Evolutionary conservation across 2,888 invertebrate genomes (phyloP), one percentile per base, ranked within the genome.

Genomic region (Bhutanitis thaidina): DNA sequence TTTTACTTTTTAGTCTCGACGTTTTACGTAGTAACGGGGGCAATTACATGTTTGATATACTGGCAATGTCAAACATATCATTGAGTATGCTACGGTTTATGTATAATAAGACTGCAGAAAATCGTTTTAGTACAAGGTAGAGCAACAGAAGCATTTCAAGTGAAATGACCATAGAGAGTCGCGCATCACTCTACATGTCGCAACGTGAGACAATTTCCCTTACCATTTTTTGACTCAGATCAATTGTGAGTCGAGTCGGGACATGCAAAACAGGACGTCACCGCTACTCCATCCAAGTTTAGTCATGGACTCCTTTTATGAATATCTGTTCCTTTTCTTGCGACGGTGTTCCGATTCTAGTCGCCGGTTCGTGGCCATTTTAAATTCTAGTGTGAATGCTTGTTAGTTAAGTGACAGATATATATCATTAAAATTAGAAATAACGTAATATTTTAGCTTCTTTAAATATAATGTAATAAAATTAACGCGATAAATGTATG

Each of bases 121-220:
- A 3, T 20, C 20, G 20, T 5, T 3, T 2, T 20, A 8, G n/a
- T 12, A n/a, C 25, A 29, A 10, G 27, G 1, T 20, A 37, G 10
- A 36, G 13, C 30, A 46, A 34, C 35, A 27, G 15, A 34, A 41
- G 30, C 37, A 40, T 47, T 44, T 37, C 30, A 15, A 51, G 49
- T 56, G 46, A 56, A 61, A 58, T 52, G 58, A 36, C 59, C 54
- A 56, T 54, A 54, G 48, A 56, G 52, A 56, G 49, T 40, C 53
- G 39, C 47, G 53, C 56, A 57, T 54, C 45, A 41, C 32, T 45
- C 44, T 43, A 43, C 49, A 44, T 53, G 55, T 56, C 59, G 54
- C 54, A 64, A 68, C 77, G 72, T 77, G 77, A 67, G 76, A 77
- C 80, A 68, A 79, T 82, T 78, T 74, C 68, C 61, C 66, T 69